Evolutionary conservation across 2,888 invertebrate genomes (phyloP).

Genomic region (Hypomecis punctinalis): DNA sequence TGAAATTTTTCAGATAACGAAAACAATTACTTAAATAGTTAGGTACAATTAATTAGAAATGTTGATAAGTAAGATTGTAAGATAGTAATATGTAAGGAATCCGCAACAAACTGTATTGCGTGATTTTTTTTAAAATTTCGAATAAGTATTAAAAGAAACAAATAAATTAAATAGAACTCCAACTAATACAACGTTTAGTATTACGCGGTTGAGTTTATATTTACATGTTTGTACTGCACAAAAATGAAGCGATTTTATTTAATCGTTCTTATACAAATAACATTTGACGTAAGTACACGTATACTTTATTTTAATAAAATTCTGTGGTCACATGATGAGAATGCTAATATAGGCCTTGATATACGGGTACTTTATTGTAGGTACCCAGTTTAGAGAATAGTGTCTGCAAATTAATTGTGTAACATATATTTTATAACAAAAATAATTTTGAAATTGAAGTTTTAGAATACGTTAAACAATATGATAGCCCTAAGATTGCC

Average conservation of each 20-base stretch:
- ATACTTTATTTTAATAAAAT: too few relatives aligned
- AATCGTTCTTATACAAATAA: constrained; percentile 22
- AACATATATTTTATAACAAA: too few relatives aligned
- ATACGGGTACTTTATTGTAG: too few relatives aligned
- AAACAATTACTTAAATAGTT: too few relatives aligned
- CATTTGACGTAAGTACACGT: constrained; percentile 32
- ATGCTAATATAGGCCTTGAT: too few relatives aligned
- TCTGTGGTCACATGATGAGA: too few relatives aligned
- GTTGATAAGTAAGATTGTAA: neutral
- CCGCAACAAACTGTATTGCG: constrained; percentile 12
- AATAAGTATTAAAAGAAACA: constrained; percentile 30
- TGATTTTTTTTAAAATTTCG: constrained; percentile 20
- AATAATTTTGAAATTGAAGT: too few relatives aligned
- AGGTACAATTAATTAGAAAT: neutral
- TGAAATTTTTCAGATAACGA: too few relatives aligned
- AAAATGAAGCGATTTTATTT: constrained; percentile 27
- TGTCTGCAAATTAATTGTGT: too few relatives aligned
- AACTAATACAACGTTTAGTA: constrained; percentile 3
- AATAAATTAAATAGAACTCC: neutral
- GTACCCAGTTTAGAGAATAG: too few relatives aligned
- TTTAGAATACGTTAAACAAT: too few relatives aligned
- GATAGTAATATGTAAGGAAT: neutral
- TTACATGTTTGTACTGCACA: neutral
- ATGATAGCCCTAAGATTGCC: too few relatives aligned
- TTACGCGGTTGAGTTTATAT: neutral